Conservation (phyloP, 2,888 invertebrate species). For the Gerosis bhagava region DNA sequence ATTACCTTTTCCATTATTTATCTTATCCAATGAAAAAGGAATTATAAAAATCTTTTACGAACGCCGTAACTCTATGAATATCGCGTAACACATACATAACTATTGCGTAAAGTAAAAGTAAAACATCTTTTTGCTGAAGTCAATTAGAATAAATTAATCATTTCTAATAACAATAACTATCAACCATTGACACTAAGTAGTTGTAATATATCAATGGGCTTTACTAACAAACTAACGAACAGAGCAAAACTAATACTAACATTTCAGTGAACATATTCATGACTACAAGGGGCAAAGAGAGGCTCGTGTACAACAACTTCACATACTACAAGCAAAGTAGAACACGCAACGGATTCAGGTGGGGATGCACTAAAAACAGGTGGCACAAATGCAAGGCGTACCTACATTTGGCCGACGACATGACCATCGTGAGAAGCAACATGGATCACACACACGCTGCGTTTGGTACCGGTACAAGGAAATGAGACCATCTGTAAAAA, state of each 20-base stretch:
- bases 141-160: too few species aligned
- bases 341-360: slow-evolving; percentile 65
- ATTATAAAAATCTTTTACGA: too few species aligned
- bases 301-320: slow-evolving; percentile 63
- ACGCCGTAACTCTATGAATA: too few species aligned
- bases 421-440: slow-evolving; percentile 69
- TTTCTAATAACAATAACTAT: too few species aligned
- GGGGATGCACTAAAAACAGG: slow-evolving; percentile 76
- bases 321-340: slow-evolving; percentile 74
- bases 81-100: too few species aligned
- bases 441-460: slow-evolving; percentile 70
- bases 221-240: slow-evolving; percentile 18
- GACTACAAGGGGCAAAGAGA: slow-evolving; percentile 71
- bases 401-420: slow-evolving; percentile 67
- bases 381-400: slow-evolving; percentile 74
- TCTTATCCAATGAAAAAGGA: too few species aligned
- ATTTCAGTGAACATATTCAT: slow-evolving; percentile 78
- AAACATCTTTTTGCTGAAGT: too few species aligned
- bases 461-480: slow-evolving; percentile 39
- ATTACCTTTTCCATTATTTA: too few species aligned
- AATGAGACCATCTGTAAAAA: too few species aligned
- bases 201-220: too few species aligned
- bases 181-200: too few species aligned
- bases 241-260: slow-evolving; percentile 24
- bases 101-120: too few species aligned